Evolutionary conservation across 2,888 invertebrate genomes (phyloP).

Genomic region (Phaonia tiefii): DNA sequence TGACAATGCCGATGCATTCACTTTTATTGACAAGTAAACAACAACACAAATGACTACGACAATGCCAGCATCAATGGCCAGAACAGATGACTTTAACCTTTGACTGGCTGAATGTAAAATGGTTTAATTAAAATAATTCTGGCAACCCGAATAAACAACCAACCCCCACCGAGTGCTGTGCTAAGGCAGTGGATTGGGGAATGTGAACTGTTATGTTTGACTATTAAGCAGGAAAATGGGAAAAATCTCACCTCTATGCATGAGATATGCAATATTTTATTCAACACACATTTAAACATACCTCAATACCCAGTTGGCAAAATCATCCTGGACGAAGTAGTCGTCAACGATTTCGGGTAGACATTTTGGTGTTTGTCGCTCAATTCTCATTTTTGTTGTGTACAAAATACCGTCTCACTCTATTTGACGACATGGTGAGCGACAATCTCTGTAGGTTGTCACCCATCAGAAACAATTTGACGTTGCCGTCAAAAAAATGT

Average conservation of each 20-base stretch:
- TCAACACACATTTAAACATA: background rate
- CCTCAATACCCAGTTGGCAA: no score
- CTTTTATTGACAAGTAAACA: slow-evolving; percentile 43
- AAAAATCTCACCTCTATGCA: slow-evolving; percentile 1
- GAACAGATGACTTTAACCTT: slow-evolving; percentile 46
- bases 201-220: no score
- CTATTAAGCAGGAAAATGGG: background rate
- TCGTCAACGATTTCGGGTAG: no score
- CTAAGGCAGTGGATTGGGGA: no score
- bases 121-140: slow-evolving; percentile 48
- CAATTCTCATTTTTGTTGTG: no score
- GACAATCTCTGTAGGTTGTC: no score
- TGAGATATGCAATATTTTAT: slow-evolving; percentile 26
- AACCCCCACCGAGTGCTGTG: background rate
- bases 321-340: no score
- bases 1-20: slow-evolving; percentile 44
- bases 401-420: no score
- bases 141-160: background rate
- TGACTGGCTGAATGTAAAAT: slow-evolving; percentile 44
- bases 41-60: background rate
- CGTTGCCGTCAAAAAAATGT: no score
- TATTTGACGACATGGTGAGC: no score
- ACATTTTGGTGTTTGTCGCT: no score
- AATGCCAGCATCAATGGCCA: background rate
- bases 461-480: no score